Evolutionary conservation across 2,113 vertebrate species (phyloP).

Genomic region (Callospermophilus lateralis): DNA sequence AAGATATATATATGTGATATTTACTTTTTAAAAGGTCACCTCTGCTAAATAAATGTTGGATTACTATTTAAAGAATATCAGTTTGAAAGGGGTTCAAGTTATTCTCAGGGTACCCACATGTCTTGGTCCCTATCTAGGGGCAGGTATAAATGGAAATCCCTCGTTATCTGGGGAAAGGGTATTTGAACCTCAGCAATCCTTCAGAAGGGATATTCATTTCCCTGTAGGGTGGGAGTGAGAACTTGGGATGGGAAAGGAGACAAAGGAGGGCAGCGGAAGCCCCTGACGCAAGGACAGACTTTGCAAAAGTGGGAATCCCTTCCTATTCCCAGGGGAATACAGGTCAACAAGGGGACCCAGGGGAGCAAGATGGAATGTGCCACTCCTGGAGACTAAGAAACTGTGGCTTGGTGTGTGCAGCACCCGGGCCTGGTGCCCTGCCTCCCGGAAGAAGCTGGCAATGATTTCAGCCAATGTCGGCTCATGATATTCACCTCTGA

Average conservation of each 20-base stretch:
- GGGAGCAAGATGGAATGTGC: accelerated
- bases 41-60: slow-evolving; percentile 41
- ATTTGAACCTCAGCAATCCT: background rate
- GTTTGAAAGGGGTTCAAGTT: background rate
- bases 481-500: background rate
- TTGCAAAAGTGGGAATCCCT: background rate
- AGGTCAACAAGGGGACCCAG: background rate
- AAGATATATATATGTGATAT: background rate
- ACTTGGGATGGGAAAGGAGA: background rate
- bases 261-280: background rate
- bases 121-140: background rate
- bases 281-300: background rate
- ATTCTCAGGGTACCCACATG: background rate
- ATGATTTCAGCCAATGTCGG: background rate
- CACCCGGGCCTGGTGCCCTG: no score
- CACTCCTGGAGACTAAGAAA: background rate
- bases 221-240: background rate
- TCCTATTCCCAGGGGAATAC: background rate
- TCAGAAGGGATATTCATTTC: background rate
- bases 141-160: background rate
- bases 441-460: background rate
- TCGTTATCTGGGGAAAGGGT: background rate
- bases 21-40: slow-evolving; percentile 15
- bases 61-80: background rate
- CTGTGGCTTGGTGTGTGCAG: no score